phyloP scores from a whole-genome alignment of 2,113 vertebrate species.

The Calypte anna region DNA sequence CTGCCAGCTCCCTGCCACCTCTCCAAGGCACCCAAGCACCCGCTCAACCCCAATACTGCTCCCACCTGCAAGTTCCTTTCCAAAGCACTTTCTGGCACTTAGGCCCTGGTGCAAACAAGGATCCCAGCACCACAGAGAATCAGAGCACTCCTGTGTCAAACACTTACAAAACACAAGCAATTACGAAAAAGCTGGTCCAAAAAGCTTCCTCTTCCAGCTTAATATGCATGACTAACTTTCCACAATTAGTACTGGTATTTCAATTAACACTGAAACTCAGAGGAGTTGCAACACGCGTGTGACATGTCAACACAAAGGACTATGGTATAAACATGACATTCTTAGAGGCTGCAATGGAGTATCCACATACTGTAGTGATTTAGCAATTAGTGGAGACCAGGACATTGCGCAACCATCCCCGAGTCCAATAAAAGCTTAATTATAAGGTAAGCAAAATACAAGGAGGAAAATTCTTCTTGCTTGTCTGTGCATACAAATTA shows the following conservation, averaged over 20 bases:
- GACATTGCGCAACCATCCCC: background rate
- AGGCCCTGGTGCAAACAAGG: fast-evolving
- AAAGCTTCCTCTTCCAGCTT: constrained; percentile 14
- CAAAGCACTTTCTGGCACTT: background rate
- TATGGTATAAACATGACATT: fast-evolving
- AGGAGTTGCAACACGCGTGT: background rate
- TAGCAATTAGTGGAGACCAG: background rate
- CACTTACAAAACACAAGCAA: background rate
- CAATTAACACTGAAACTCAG: background rate
- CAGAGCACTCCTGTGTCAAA: background rate
- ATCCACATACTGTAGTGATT: background rate
- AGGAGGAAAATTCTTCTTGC: background rate
- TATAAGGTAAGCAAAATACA: background rate
- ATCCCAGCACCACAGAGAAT: fast-evolving
- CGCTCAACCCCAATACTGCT: background rate
- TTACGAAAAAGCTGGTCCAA: background rate
- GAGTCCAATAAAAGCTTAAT: background rate
- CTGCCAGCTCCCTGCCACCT: background rate
- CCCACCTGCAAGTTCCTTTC: background rate
- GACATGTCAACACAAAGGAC: background rate
- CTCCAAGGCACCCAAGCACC: background rate
- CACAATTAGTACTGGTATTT: background rate
- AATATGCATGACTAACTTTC: constrained; percentile 18
- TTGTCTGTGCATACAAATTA: background rate
- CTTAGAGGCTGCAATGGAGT: background rate